phyloP scores from a whole-genome alignment of 2,113 vertebrate species.

The Elephantulus edwardii region DNA sequence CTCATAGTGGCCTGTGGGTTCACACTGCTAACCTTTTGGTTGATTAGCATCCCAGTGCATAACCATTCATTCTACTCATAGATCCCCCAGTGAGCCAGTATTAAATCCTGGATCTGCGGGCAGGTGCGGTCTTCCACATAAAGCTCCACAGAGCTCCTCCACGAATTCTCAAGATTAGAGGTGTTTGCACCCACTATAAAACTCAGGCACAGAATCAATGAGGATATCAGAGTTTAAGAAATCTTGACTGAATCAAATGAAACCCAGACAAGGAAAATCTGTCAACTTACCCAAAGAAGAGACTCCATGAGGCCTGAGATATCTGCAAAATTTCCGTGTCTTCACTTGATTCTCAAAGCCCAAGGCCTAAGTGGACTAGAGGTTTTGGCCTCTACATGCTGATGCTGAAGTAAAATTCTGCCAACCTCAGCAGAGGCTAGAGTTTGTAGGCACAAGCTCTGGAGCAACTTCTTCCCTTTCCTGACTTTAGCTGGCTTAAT shows the following conservation, averaged over 20 bases:
- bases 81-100: background rate
- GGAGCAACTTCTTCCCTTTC: background rate
- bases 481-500: background rate
- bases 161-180: background rate
- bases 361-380: background rate
- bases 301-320: background rate
- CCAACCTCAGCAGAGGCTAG: background rate
- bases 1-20: too few relatives aligned
- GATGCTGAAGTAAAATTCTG: background rate
- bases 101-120: background rate
- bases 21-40: too few relatives aligned
- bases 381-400: background rate
- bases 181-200: background rate
- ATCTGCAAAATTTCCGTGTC: background rate
- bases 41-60: too few relatives aligned
- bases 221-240: background rate
- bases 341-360: background rate
- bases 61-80: too few relatives aligned
- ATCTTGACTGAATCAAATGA: background rate
- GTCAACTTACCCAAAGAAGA: background rate
- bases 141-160: too few relatives aligned
- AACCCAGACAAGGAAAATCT: background rate
- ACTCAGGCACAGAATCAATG: background rate
- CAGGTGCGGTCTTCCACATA: background rate
- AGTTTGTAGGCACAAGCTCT: too few relatives aligned